A percentile compares a stretch with the other conserved stretches of the same genome.
Conservation (phyloP, 2,888 invertebrate species). For the Cataglyphis livida region DNA sequence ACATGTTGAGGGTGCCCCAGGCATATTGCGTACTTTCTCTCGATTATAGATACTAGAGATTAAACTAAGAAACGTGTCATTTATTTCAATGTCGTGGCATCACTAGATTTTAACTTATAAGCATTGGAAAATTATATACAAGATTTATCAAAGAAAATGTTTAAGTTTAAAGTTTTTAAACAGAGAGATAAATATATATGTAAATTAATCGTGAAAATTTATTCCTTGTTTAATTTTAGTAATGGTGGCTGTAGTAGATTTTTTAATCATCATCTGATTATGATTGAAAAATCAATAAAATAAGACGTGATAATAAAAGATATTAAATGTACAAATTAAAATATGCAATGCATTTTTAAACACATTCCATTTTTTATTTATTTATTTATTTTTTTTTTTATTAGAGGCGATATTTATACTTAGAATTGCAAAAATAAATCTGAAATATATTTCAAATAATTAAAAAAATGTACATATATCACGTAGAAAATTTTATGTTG, state of each 20-base stretch:
- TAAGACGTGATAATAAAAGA: not conserved
- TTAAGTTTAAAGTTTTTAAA: not conserved
- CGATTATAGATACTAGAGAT: slow-evolving; percentile 24
- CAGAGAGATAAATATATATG: not conserved
- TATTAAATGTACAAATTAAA: not conserved
- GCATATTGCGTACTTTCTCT: slow-evolving; percentile 32
- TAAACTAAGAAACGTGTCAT: slow-evolving; percentile 33
- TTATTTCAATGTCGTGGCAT: slow-evolving; percentile 14
- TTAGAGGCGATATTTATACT: not conserved
- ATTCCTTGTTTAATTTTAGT: slow-evolving; percentile 13
- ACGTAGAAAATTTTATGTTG: not conserved
- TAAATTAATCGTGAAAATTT: not conserved
- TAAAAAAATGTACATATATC: not conserved
- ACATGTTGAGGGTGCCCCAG: slow-evolving; percentile 3
- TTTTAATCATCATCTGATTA: not conserved
- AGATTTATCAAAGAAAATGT: not conserved
- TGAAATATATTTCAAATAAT: not conserved
- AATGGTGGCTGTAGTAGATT: not conserved
- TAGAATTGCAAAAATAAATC: not conserved
- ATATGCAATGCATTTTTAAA: not conserved
- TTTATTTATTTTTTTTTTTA: not conserved
- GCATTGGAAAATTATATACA: not conserved
- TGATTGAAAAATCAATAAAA: not conserved
- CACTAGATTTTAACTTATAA: not conserved
- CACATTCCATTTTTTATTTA: not conserved